Conservation (phyloP, 2,888 invertebrate genomes). For the Eugnorisma glareosa region DNA sequence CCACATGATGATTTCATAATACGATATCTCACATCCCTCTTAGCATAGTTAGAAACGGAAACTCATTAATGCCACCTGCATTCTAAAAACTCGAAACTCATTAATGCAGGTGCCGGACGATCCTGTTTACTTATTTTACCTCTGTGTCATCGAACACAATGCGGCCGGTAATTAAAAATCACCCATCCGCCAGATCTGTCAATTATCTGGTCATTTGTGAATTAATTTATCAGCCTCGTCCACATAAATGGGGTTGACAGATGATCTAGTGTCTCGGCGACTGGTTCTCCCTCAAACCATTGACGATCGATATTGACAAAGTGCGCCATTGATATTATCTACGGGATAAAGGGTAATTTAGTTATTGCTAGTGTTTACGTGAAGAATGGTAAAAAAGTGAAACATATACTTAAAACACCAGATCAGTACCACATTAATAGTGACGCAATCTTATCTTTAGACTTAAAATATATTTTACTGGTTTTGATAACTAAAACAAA, state of each 20-base stretch:
- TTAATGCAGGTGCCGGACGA: background rate
- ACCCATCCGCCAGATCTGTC: constrained; percentile 64
- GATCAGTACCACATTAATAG: background rate
- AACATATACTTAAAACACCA: background rate
- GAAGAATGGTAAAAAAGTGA: background rate
- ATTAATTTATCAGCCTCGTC: constrained; percentile 66
- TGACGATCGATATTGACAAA: constrained; percentile 44
- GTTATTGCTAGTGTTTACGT: background rate
- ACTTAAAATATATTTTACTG: background rate
- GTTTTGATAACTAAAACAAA: background rate
- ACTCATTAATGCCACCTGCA: background rate
- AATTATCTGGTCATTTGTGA: constrained; percentile 71
- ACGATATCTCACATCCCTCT: too few relatives aligned
- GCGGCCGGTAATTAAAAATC: constrained; percentile 59
- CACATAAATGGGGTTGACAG: constrained; percentile 56
- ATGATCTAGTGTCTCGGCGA: constrained; percentile 53
- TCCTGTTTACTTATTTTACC: background rate
- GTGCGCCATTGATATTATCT: constrained; percentile 1
- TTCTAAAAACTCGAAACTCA: too few relatives aligned
- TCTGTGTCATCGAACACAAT: constrained; percentile 13
- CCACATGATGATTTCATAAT: background rate
- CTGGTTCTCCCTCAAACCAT: constrained; percentile 33
- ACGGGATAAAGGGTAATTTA: background rate
- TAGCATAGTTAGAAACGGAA: background rate
- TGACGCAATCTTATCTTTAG: background rate